These are phyloP conservation scores for Drosophila siamana DNA, from an alignment of 2,888 invertebrate species.

Conservation along the genomic window DNA sequence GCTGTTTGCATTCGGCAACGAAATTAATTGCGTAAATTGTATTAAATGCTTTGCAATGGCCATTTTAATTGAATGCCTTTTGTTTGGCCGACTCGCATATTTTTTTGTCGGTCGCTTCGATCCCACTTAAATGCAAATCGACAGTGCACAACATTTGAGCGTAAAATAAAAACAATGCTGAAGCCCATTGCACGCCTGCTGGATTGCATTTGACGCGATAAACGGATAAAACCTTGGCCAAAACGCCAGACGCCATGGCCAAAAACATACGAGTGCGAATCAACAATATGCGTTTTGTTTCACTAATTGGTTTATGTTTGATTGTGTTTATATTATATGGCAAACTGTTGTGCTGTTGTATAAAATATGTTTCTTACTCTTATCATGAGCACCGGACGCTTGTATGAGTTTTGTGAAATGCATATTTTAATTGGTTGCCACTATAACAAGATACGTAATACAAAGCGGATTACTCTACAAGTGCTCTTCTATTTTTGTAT, in stretches of 20 bases:
- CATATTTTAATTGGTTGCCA: slow-evolving; percentile 23
- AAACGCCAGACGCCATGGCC: slow-evolving; percentile 18
- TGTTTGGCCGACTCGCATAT: slow-evolving; percentile 52
- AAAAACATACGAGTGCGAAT: slow-evolving; percentile 7
- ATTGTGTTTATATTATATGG: slow-evolving; percentile 53
- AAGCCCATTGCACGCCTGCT: slow-evolving; percentile 3
- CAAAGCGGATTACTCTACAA: slow-evolving; percentile 22
- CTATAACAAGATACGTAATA: slow-evolving; percentile 11
- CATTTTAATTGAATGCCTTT: slow-evolving; percentile 78
- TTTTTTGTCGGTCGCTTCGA: slow-evolving; percentile 26
- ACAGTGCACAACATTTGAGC: background rate
- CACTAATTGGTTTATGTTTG: slow-evolving; percentile 69
- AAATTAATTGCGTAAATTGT: slow-evolving; percentile 79
- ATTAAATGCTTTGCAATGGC: slow-evolving; percentile 69
- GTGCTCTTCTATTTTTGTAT: background rate
- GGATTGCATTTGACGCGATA: slow-evolving; percentile 42
- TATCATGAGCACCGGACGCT: background rate
- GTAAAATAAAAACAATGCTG: slow-evolving; percentile 4
- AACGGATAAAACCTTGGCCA: slow-evolving; percentile 34
- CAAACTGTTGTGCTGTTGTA: slow-evolving; percentile 18
- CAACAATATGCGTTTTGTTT: slow-evolving; percentile 28
- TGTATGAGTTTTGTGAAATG: background rate
- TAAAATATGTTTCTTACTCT: slow-evolving; percentile 9
- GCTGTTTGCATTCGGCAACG: slow-evolving; percentile 57
- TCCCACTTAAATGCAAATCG: slow-evolving; percentile 51